phyloP scores from a whole-genome alignment of 1,140 invertebrate genomes.

The Thaumatotibia leucotreta region DNA sequence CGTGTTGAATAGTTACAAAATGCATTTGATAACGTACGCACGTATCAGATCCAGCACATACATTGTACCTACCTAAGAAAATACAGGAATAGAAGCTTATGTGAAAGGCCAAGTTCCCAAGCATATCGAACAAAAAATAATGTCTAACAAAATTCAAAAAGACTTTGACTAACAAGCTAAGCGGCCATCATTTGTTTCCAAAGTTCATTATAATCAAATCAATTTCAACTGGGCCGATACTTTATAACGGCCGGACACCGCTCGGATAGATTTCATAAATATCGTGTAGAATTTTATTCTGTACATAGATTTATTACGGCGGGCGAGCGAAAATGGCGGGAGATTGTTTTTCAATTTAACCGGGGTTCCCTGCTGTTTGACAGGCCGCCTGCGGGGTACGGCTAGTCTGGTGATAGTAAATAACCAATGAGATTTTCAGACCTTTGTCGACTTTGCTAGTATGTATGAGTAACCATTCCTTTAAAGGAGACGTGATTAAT shows the following conservation, averaged over 20 bases:
- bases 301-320: constrained; percentile 76
- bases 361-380: constrained; percentile 64
- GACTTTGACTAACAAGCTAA: neutral
- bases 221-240: constrained; percentile 17
- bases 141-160: neutral
- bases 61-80: neutral
- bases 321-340: constrained; percentile 74
- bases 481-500: neutral
- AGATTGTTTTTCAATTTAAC: constrained; percentile 76
- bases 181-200: constrained; percentile 7
- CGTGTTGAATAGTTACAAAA: too few relatives aligned
- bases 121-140: neutral
- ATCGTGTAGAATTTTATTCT: constrained; percentile 70
- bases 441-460: neutral
- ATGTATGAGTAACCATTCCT: neutral
- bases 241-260: constrained; percentile 33
- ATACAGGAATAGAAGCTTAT: neutral
- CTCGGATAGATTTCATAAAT: constrained; percentile 74
- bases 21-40: too few relatives aligned
- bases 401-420: neutral
- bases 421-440: constrained; percentile 9
- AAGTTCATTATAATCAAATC: constrained; percentile 16
- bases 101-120: neutral
- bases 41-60: too few relatives aligned
- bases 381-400: constrained; percentile 55